Evolutionary conservation across 2,113 vertebrate genomes (phyloP).

Genomic region (Carettochelys insculpta): DNA sequence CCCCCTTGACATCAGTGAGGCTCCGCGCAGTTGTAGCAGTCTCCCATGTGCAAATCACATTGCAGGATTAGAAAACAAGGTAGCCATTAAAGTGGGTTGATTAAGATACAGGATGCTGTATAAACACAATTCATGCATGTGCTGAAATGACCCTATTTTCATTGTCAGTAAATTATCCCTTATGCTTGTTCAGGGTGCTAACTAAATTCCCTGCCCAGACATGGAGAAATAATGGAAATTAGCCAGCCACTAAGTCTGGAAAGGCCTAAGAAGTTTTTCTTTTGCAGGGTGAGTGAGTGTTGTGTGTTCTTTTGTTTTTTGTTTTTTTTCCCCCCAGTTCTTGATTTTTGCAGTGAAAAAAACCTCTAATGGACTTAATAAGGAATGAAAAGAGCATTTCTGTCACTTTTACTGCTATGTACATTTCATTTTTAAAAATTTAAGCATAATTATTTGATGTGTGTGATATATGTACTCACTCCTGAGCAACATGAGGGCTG

Average conservation of each 20-base stretch:
- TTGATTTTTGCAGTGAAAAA: background rate
- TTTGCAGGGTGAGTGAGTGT: too few species aligned
- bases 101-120: background rate
- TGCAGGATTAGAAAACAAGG: background rate
- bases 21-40: background rate
- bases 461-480: background rate
- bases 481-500: background rate
- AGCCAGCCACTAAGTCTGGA: background rate
- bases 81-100: background rate
- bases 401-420: too few species aligned
- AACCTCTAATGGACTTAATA: background rate
- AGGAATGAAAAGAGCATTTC: background rate
- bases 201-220: constrained; percentile 2
- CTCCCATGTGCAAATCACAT: background rate
- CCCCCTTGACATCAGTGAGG: background rate
- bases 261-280: background rate
- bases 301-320: too few species aligned
- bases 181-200: background rate
- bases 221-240: constrained; percentile 24
- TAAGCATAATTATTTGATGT: background rate
- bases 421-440: background rate
- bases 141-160: background rate
- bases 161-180: background rate
- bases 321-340: too few species aligned
- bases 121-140: background rate